Conservation (phyloP, 2,113 vertebrate species). For the Tapirus terrestris region DNA sequence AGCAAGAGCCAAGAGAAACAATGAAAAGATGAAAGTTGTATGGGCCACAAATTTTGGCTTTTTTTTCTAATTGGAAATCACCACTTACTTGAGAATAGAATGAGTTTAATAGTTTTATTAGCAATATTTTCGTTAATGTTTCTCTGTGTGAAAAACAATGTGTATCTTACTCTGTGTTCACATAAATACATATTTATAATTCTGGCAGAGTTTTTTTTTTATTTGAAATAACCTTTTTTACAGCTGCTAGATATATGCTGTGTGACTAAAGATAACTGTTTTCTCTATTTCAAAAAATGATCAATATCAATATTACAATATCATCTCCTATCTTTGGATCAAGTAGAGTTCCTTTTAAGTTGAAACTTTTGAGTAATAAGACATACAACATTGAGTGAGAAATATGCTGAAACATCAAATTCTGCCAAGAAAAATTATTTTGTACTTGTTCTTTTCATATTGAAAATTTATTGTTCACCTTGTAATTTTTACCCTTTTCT, state of each 20-base stretch:
- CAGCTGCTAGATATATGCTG: not conserved
- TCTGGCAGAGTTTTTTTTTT: conserved; percentile 8
- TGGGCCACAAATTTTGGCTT: not conserved
- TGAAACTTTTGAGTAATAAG: not conserved
- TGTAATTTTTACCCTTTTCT: not conserved
- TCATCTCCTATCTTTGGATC: not conserved
- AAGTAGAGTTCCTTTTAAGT: not conserved
- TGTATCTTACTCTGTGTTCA: not conserved
- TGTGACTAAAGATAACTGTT: not conserved
- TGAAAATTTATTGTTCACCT: not conserved
- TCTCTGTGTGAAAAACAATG: not conserved
- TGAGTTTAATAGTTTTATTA: not conserved
- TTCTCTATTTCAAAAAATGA: not conserved
- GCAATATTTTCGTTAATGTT: not conserved
- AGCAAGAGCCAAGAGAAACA: not conserved
- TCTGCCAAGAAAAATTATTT: not conserved
- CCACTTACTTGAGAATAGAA: not conserved
- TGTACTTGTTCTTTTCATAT: not conserved
- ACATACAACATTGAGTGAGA: not conserved
- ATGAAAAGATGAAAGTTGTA: not conserved
- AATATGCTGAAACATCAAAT: not conserved
- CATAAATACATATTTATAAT: not conserved
- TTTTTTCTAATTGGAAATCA: not conserved
- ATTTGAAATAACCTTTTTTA: conserved; percentile 61
- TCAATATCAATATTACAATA: not conserved